phyloP scores from a whole-genome alignment of 2,888 invertebrate species.

The Ennomos fuscantarius region DNA sequence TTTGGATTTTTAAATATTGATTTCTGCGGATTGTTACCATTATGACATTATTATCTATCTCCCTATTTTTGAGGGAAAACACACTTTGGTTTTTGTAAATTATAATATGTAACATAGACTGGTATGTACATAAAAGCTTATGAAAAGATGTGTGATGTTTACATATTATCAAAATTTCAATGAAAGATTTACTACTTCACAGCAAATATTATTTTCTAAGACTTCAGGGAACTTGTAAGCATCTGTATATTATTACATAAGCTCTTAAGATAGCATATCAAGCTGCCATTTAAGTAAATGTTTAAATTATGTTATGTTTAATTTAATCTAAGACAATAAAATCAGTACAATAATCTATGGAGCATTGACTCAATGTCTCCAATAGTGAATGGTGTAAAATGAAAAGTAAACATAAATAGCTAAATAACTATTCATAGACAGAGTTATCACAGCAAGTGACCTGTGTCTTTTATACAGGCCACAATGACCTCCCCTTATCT shows the following conservation, averaged over 20 bases:
- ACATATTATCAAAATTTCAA: slow-evolving; percentile 13
- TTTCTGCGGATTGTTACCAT: too few relatives aligned
- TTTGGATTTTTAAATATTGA: too few relatives aligned
- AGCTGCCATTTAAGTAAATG: slow-evolving; percentile 3
- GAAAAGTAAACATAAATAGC: slow-evolving; percentile 43
- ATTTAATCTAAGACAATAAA: not conserved
- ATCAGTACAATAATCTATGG: not conserved
- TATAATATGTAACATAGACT: too few relatives aligned
- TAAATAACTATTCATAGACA: slow-evolving; percentile 60
- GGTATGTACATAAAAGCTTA: not conserved
- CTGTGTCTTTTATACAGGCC: slow-evolving; percentile 72
- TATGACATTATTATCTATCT: too few relatives aligned
- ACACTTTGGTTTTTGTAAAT: too few relatives aligned
- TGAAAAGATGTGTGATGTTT: not conserved
- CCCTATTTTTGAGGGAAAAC: too few relatives aligned
- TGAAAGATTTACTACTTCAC: slow-evolving; percentile 26
- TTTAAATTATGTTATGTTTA: not conserved
- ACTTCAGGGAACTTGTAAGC: slow-evolving; percentile 11
- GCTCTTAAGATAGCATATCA: slow-evolving; percentile 20
- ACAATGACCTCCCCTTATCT: slow-evolving; percentile 80
- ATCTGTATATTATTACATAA: slow-evolving; percentile 23
- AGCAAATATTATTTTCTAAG: slow-evolving; percentile 21
- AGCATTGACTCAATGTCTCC: slow-evolving; percentile 5
- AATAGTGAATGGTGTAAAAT: slow-evolving; percentile 34
- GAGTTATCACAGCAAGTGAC: slow-evolving; percentile 77